Evolutionary conservation across 2,888 invertebrate species (phyloP), one percentile per base, ranked within the genome.

Genomic region (Hydroisotoma schaefferi): DNA sequence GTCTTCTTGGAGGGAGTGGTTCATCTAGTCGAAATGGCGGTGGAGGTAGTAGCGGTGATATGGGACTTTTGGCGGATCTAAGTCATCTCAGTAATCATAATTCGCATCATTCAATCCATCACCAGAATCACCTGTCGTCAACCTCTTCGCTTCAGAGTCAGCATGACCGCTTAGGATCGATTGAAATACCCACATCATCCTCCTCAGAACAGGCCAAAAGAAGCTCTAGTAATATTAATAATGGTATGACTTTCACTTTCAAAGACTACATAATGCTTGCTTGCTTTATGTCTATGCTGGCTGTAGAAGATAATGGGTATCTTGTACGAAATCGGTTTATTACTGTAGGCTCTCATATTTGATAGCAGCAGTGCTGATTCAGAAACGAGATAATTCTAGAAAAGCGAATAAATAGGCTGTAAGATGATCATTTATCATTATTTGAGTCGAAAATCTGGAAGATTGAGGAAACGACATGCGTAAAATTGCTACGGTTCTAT

Each of bases 401-500:
- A 44, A 46, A 33, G 29, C 27, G 26, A 26, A 54, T 23, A 38
- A 25, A 26, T 49, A 47, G 44, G 48, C 46, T 37, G 55, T 57
- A 59, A 53, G 63, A 60, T 60, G 61, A 67, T 65, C 67, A 65
- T 65, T 63, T 65, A 68, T 68, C 65, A 68, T 68, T 65, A 63
- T 61, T 68, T 65, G 65, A 68, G 67, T 61, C 65, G 67, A 68
- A 68, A 68, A 68, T 68, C 67, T 63, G 57, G 51, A 52, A 57
- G 59, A 65, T 65, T 59, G 59, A 58, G 57, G 63, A 61, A 40
- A 54, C 57, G 67, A 68, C 63, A 65, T 68, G 65, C 68, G 63
- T 68, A 63, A 68, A 68, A 68, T 68, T 68, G 65, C 63, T 57
- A 51, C 57, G 58, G 46, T 52, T 53, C 43, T 15, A 22, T 37